phyloP scores from a whole-genome alignment of 2,797 vertebrate species.

The Molossus molossus region DNA sequence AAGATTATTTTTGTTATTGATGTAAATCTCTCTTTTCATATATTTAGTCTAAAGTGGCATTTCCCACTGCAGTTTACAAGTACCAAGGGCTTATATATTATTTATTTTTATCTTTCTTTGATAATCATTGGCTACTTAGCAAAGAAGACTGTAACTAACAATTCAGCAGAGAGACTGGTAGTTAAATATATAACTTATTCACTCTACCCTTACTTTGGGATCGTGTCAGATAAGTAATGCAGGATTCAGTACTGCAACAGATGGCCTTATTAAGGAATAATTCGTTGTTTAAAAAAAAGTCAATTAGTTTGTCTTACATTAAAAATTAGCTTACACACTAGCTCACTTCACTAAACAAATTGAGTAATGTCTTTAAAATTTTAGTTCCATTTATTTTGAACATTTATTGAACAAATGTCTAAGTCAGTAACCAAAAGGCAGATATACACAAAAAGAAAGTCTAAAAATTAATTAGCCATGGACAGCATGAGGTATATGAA shows the following conservation, averaged over 20 bases:
- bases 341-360: slow-evolving; percentile 82
- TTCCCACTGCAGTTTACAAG: not conserved
- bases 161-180: not conserved
- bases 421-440: slow-evolving; percentile 77
- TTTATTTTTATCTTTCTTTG: slow-evolving; percentile 14
- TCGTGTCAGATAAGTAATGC: slow-evolving; percentile 8
- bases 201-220: not conserved
- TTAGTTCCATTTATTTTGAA: slow-evolving; percentile 86
- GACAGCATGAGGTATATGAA: slow-evolving; percentile 76
- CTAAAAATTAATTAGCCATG: slow-evolving; percentile 84
- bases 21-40: slow-evolving; percentile 39
- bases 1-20: slow-evolving; percentile 69
- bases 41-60: not conserved
- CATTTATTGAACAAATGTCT: slow-evolving; percentile 88
- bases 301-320: slow-evolving; percentile 76
- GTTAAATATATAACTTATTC: not conserved
- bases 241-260: slow-evolving; percentile 73
- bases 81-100: not conserved
- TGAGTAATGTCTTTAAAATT: slow-evolving; percentile 87
- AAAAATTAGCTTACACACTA: slow-evolving; percentile 74
- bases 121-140: not conserved
- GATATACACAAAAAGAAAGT: slow-evolving; percentile 71
- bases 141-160: slow-evolving; percentile 64
- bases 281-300: slow-evolving; percentile 62
- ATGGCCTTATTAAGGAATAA: slow-evolving; percentile 80